A percentile compares a stretch with the other conserved stretches of the same genome.
These are phyloP conservation scores for Crotalus viridis DNA, from an alignment of 2,113 vertebrate genomes.

Conservation along the genomic window DNA sequence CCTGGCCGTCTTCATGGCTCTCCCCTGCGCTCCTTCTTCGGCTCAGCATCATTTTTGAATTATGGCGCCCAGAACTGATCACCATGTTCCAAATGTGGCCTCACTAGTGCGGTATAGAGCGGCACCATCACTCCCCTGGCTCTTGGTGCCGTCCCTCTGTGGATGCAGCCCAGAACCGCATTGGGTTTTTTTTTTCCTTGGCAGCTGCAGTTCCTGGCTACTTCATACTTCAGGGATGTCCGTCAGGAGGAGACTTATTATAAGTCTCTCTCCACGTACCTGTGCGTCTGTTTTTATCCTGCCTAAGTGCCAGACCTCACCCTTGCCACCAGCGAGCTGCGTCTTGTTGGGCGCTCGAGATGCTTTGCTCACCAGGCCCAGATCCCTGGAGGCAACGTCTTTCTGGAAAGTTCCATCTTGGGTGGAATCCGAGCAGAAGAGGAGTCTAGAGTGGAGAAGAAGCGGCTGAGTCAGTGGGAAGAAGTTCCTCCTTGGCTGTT, in stretches of 20 bases:
- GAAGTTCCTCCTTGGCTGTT: not conserved
- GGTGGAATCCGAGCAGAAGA: not conserved
- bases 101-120: not conserved
- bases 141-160: not conserved
- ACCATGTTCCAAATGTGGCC: not conserved
- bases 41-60: not conserved
- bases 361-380: not conserved
- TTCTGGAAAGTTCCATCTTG: not conserved
- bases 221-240: not conserved
- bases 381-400: not conserved
- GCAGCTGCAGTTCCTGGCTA: not conserved
- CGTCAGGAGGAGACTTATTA: rapidly evolving
- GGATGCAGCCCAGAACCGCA: too few relatives aligned
- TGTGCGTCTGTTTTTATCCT: not conserved
- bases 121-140: too few relatives aligned
- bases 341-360: not conserved
- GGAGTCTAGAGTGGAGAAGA: not conserved
- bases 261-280: not conserved
- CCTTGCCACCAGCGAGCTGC: not conserved
- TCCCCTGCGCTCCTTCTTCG: not conserved
- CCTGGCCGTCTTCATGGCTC: not conserved
- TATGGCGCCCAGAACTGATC: not conserved
- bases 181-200: not conserved
- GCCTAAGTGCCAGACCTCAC: not conserved
- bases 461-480: not conserved